Evolutionary conservation across 2,888 invertebrate genomes (phyloP), one percentile per base, ranked within the genome.

Genomic region (Tipula lateralis): DNA sequence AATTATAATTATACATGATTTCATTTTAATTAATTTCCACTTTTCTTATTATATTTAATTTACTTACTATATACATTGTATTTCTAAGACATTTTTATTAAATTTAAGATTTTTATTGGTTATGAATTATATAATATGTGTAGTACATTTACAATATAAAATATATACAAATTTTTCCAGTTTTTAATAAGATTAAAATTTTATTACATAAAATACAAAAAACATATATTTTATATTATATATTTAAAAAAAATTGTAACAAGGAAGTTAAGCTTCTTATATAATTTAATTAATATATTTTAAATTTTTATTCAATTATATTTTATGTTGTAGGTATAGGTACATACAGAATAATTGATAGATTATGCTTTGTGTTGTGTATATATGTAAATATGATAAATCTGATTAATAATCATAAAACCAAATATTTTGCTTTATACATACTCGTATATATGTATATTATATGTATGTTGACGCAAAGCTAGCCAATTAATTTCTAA

Each of bases 111-210:
- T 66, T 66, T 66, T 66, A 66, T 66, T 66, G 66, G 24, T 66
- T 66, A 24, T 66, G 66, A 19, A 66, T 66, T 66, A 44, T 24
- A 24, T n/a, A 5, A n/a, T 44, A 1, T 24, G 16, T 44, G 44
- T 66, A 9, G 3, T 24, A 66, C 66, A 9, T 66, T 66, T 66
- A 7, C 39, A 0, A 9, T 36, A 12, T 36, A 9, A n/a, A n/a
- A n/a, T 36, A 12, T 36, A 36, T 36, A 36, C 36, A 36, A n/a
- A n/a, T 32, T 66, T 24, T 50, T 50, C 9, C 50, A 66, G 66
- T 66, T 66, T 66, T 66, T 66, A 66, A 66, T 66, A 66, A 66
- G 66, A 66, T 66, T 66, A 66, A 7, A 66, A 66, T 12, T 66
- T 0, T 66, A 9, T 12, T 66, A 66, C 66, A 13, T 66, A 66